These are phyloP conservation scores for Bubalus kerabau DNA, from an alignment of 2,113 vertebrate species.

Conservation along the genomic window DNA sequence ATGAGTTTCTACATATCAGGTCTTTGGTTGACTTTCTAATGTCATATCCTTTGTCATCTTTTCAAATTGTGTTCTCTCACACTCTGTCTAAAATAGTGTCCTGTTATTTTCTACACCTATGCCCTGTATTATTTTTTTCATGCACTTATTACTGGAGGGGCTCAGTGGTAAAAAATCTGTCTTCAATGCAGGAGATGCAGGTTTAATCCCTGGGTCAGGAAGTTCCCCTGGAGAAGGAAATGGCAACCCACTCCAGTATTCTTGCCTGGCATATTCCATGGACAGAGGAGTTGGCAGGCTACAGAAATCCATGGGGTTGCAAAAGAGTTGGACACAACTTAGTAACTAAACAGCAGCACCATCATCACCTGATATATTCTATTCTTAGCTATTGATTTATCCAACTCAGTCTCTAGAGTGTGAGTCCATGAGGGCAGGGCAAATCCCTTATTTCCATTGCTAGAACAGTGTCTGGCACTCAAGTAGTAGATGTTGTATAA, in stretches of 20 bases:
- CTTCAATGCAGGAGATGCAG: not conserved
- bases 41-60: not conserved
- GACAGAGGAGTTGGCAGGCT: not conserved
- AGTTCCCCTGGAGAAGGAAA: not conserved
- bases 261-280: not conserved
- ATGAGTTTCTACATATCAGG: not conserved
- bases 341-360: not conserved
- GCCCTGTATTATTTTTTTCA: not conserved
- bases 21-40: not conserved
- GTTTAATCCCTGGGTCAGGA: not conserved
- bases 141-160: not conserved
- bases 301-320: not conserved
- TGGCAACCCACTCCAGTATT: not conserved
- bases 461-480: not conserved
- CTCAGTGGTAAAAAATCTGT: not conserved
- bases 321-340: not conserved
- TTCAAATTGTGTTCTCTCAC: not conserved
- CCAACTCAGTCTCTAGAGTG: not conserved
- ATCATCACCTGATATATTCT: not conserved
- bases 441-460: not conserved
- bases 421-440: not conserved
- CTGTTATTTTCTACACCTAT: not conserved
- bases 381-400: not conserved
- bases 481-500: not conserved
- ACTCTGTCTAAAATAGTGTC: not conserved